Evolutionary conservation across 2,113 vertebrate genomes (phyloP), one percentile per base, ranked within the genome.

Genomic region (cattle (Bos taurus)): DNA sequence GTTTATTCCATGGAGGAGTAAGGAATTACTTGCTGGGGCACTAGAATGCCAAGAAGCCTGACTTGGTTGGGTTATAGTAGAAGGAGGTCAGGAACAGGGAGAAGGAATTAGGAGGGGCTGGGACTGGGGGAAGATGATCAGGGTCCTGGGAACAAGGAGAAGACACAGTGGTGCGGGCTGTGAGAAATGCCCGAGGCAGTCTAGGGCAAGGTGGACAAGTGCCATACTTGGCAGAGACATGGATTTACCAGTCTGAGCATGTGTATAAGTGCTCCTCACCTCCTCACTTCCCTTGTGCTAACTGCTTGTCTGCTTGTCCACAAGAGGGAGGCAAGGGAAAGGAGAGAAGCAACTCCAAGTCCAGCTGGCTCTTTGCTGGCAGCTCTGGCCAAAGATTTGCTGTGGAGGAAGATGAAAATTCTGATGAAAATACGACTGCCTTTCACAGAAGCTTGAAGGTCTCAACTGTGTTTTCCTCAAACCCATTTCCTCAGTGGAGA

Each of bases 291-390:
- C 23, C 6, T 3, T 25, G 77, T 88, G 19, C 43, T 81, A 33
- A 94, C 57, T 67, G 21, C 86, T 50, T 28, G 83, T 59, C 59
- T 52, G 17, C 87, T 96, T 96, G 89, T 94, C 97, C 97, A 97
- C 97, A 91, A 98, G 97, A 98, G 97, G 97, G 97, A 98, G 95
- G 97, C 92, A 96, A 82, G 90, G 83, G 92, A 87, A 95, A 93
- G 90, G 87, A 96, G 56, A 95, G 67, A 82, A 78, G 36, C 50
- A 77, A 95, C 17, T 54, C 50, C 33, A 59, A 33, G 60, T 57
- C 89, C 71, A 43, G 60, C 88, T 84, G 93, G 81, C 40, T 96
- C 54, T 94, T 90, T 40, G 84, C 86, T 60, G 80, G 83, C 80
- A 52, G 83, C 85, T 91, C 54, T 74, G 54, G 89, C 64, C 89